These are phyloP conservation scores for Labia minor DNA, from an alignment of 2,888 invertebrate genomes.

Conservation along the genomic window DNA sequence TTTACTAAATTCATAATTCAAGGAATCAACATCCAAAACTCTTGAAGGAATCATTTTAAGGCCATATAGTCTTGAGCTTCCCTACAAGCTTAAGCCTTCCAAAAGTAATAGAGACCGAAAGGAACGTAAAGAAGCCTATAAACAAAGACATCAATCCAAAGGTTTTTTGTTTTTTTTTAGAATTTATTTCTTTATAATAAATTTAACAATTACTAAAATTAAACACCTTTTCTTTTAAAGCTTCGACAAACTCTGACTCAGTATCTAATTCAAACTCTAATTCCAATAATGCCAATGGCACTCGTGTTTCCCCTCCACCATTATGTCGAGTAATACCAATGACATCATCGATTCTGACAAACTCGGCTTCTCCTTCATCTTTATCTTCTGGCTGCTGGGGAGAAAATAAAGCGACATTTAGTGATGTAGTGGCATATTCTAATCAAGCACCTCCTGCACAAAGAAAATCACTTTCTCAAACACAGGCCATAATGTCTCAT, in stretches of 20 bases:
- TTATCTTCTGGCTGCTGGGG: constrained; percentile 40
- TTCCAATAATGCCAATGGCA: not conserved
- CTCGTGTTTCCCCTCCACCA: constrained; percentile 13
- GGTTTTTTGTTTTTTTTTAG: constrained; percentile 17
- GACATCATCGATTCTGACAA: constrained; percentile 14
- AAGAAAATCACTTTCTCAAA: constrained; percentile 16
- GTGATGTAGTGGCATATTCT: constrained; percentile 46
- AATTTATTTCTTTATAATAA: constrained; percentile 27
- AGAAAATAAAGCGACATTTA: constrained; percentile 46
- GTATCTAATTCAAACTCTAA: not conserved
- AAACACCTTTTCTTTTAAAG: not conserved
- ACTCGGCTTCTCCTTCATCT: constrained; percentile 31
- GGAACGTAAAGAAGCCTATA: constrained; percentile 28
- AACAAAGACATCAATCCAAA: constrained; percentile 30
- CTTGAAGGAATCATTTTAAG: not conserved
- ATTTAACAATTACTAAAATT: no score
- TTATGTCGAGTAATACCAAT: not conserved
- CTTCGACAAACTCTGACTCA: not conserved
- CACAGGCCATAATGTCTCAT: constrained; percentile 17
- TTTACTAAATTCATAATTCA: not conserved
- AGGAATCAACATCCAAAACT: not conserved
- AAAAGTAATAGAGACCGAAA: constrained; percentile 26
- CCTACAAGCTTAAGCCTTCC: constrained; percentile 32
- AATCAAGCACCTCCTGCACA: constrained; percentile 26
- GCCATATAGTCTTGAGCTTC: constrained; percentile 31